These are phyloP conservation scores for Caenorhabditis briggsae DNA, from an alignment of 1,140 invertebrate genomes.

Conservation along the genomic window DNA sequence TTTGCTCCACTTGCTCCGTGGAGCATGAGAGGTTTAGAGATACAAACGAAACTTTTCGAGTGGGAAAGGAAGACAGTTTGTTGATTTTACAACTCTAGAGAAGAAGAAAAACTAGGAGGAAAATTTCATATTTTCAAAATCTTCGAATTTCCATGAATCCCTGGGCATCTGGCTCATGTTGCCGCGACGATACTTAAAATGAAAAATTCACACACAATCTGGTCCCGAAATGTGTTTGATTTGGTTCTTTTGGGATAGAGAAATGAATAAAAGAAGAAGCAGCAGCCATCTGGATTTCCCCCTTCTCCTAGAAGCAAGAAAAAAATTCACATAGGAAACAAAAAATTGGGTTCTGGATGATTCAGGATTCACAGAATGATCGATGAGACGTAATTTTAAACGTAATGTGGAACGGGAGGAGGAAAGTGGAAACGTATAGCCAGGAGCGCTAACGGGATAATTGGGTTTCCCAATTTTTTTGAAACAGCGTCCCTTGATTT, in stretches of 20 bases:
- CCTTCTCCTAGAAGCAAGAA: not conserved
- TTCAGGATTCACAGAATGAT: not conserved
- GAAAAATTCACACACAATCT: constrained; percentile 51
- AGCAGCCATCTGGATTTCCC: constrained; percentile 10
- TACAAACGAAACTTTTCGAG: not conserved
- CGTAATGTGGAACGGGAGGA: not conserved
- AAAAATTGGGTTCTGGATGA: not conserved
- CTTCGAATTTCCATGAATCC: no score
- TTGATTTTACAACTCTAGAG: not conserved
- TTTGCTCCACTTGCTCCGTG: not conserved
- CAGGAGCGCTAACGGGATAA: not conserved
- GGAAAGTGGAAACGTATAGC: not conserved
- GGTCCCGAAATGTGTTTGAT: constrained; percentile 42
- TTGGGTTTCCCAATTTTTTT: not conserved
- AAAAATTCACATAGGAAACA: not conserved
- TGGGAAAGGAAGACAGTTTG: constrained; percentile 22
- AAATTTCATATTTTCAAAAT: no score
- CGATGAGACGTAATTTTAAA: not conserved
- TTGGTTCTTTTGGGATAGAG: not conserved
- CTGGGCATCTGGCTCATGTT: not conserved
- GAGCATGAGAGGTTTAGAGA: constrained; percentile 23
- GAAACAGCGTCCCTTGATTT: no score
- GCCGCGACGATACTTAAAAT: not conserved
- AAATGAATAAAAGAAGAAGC: not conserved
- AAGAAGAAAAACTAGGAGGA: no score